Evolutionary conservation across 2,888 invertebrate genomes (phyloP), one percentile per base, ranked within the genome.

Genomic region (Diplolepis rosae): DNA sequence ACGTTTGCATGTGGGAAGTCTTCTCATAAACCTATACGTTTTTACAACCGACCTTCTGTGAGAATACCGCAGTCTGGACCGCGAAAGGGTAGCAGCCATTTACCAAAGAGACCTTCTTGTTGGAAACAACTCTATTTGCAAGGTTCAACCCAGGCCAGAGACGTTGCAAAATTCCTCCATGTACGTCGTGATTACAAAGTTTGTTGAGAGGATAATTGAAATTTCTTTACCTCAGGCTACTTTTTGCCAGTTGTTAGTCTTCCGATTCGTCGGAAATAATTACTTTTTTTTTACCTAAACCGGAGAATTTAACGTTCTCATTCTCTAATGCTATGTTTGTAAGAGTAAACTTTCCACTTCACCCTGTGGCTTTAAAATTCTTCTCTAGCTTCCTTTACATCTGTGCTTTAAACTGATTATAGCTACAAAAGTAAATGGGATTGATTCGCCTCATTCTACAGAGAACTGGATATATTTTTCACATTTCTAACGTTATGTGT

Each of bases 41-140:
- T 66, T 70, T 70, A 69, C 69, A 54, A 22, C 68, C 28, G 39
- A 52, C 27, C 42, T 54, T 42, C 68, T 52, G 35, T 24, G 69
- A 56, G 45, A 65, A 69, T 69, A 69, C 69, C 69, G 35, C 69
- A 69, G 39, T 39, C 61, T 61, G 61, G 39, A 61, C 39, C 22
- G 61, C 35, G 39, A 61, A 61, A 39, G 39, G 39, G 61, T 39
- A 56, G 22, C 24, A 11, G 39, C 39, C 39, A 39, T 61, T 61
- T 39, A 24, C 35, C 39, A 61, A 61, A 35, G 39, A 61, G 24
- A 61, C 39, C 61, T 61, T 61, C 39, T 22, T 61, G 39, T 24
- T 61, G 24, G 22, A 39, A 56, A n/a, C n/a, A 39, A 45, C 61
- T 61, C 61, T 61, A 35, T 35, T 61, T 61, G 22, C 39, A 61